Percentiles rank a stretch among this genome's conserved stretches.
phyloP scores from a whole-genome alignment of 2,113 vertebrate genomes.

The Scatophagus argus region DNA sequence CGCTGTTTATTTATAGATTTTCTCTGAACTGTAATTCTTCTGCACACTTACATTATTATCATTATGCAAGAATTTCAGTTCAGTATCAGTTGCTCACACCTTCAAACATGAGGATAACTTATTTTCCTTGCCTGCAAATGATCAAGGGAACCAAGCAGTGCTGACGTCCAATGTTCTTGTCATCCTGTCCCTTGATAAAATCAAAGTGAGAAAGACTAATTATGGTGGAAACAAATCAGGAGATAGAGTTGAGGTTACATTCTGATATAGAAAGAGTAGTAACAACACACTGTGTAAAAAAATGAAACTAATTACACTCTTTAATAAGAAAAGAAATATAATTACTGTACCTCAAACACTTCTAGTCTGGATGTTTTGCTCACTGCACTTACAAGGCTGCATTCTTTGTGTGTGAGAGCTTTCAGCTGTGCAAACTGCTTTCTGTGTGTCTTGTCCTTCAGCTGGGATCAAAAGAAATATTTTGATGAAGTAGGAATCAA shows the following conservation, averaged over 20 bases:
- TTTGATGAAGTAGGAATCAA: slow-evolving; percentile 64
- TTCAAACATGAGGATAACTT: slow-evolving; percentile 28
- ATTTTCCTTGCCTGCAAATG: slow-evolving; percentile 20
- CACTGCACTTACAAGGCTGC: not conserved
- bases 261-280: not conserved
- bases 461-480: slow-evolving; percentile 1
- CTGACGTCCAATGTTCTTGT: slow-evolving; percentile 53
- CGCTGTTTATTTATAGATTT: not conserved
- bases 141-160: slow-evolving; percentile 55
- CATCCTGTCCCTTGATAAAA: slow-evolving; percentile 50
- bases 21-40: slow-evolving; percentile 12
- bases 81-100: slow-evolving; percentile 9
- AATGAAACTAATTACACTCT: not conserved
- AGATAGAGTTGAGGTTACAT: not conserved
- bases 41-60: not conserved
- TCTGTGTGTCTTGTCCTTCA: slow-evolving; percentile 45
- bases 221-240: slow-evolving; percentile 38
- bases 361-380: not conserved
- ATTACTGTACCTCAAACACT: not conserved
- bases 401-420: slow-evolving; percentile 22
- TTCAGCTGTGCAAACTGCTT: slow-evolving; percentile 49
- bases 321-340: slow-evolving; percentile 11
- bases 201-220: slow-evolving; percentile 57
- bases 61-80: slow-evolving; percentile 30
- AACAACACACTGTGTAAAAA: slow-evolving; percentile 24